phyloP scores from a whole-genome alignment of 2,797 vertebrate species.

The Acestrorhynchus altus region DNA sequence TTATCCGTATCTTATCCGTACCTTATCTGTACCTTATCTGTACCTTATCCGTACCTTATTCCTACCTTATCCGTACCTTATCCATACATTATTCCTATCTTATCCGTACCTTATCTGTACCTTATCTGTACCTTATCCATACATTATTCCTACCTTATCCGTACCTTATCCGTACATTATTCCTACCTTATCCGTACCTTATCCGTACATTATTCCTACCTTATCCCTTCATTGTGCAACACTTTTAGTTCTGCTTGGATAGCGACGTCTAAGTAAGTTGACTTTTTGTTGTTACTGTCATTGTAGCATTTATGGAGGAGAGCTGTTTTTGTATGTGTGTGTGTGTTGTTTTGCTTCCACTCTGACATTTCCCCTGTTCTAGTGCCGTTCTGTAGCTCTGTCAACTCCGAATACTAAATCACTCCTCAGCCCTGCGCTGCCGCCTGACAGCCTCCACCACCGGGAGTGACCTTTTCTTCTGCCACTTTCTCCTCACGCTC shows the following conservation, averaged over 20 bases:
- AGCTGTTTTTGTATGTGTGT: constrained; percentile 2
- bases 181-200: too few relatives aligned
- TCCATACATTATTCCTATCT: too few relatives aligned
- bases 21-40: too few relatives aligned
- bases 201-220: too few relatives aligned
- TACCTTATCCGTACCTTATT: too few relatives aligned
- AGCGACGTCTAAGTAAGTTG: constrained; percentile 1
- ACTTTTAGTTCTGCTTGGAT: constrained; percentile 19
- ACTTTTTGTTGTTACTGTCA: constrained; percentile 4
- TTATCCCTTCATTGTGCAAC: constrained; percentile 22
- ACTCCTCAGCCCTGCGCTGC: constrained; percentile 42
- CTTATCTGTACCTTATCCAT: too few relatives aligned
- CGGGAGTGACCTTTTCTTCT: constrained; percentile 59
- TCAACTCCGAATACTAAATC: constrained; percentile 57
- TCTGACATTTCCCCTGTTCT: constrained; percentile 53
- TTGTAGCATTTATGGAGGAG: constrained; percentile 27
- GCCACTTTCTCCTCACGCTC: neutral
- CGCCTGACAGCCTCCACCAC: constrained; percentile 54
- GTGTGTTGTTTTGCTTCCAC: constrained; percentile 30
- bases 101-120: too few relatives aligned
- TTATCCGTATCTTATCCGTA: too few relatives aligned
- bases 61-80: too few relatives aligned
- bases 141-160: too few relatives aligned
- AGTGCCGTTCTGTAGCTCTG: constrained; percentile 47
- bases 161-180: neutral